Percentiles rank a stretch among this genome's conserved stretches.
Evolutionary conservation across 2,888 invertebrate species (phyloP).

Genomic region (Molanna angustata): DNA sequence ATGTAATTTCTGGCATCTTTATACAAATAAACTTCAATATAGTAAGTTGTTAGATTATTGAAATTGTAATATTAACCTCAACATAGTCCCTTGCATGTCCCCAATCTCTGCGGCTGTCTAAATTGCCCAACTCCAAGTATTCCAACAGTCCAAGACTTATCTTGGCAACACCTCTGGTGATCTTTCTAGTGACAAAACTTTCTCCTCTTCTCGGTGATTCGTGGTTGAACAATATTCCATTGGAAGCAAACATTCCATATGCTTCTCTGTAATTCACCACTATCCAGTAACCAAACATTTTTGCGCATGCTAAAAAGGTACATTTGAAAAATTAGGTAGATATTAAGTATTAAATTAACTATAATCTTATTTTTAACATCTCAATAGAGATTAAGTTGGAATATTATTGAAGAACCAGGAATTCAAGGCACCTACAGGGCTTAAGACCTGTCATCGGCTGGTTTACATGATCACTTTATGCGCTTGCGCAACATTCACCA

Average conservation of each 20-base stretch:
- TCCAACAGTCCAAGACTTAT: constrained; percentile 86
- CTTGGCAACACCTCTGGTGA: constrained; percentile 96
- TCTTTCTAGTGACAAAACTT: constrained; percentile 98
- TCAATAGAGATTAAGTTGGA: no score
- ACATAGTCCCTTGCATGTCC: constrained; percentile 96
- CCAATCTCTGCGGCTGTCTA: constrained; percentile 97
- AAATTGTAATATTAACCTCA: constrained; percentile 58
- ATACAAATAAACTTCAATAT: no score
- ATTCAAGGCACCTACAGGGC: no score
- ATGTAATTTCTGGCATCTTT: no score
- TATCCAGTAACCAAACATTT: constrained; percentile 95
- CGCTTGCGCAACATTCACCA: no score
- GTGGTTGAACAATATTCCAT: constrained; percentile 95
- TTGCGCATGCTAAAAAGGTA: constrained; percentile 77
- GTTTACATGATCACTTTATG: no score
- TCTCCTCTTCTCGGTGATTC: constrained; percentile 95
- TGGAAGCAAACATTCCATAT: constrained; percentile 92
- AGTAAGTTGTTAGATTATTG: no score
- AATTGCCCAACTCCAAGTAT: constrained; percentile 84
- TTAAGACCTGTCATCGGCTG: no score
- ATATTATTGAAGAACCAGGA: no score
- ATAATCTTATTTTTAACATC: no score
- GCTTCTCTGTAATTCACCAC: constrained; percentile 94
- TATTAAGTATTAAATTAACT: no score
- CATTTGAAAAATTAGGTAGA: constrained; percentile 5